Evolutionary conservation across 2,113 vertebrate genomes (phyloP).

Genomic region (Chlamydotis undulata): DNA sequence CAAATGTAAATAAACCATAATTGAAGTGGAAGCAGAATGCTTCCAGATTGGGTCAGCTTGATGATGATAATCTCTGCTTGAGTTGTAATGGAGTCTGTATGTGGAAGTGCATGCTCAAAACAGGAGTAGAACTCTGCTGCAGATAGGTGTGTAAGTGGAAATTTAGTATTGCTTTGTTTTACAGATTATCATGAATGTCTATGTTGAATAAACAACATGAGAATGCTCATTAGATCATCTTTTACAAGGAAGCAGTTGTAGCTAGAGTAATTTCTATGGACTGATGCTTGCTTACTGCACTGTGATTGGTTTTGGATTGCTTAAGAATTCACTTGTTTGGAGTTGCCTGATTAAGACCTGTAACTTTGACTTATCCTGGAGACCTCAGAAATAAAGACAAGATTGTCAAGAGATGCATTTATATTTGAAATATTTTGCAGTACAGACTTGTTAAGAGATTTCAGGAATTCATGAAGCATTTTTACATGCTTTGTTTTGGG

Average conservation of each 20-base stretch:
- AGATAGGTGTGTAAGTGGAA: neutral
- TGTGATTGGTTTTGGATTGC: accelerated
- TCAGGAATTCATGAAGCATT: neutral
- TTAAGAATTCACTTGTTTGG: neutral
- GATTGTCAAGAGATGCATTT: neutral
- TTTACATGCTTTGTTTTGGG: neutral
- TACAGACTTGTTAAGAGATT: neutral
- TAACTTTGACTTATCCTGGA: neutral
- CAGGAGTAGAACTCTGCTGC: neutral
- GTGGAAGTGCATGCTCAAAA: neutral
- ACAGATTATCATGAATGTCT: neutral
- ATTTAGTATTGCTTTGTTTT: neutral
- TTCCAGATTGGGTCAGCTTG: neutral
- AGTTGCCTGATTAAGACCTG: neutral
- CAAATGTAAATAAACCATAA: neutral
- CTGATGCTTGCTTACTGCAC: neutral
- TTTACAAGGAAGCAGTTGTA: neutral
- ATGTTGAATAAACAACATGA: neutral
- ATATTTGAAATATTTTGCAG: neutral
- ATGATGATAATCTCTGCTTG: neutral
- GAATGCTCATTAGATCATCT: neutral
- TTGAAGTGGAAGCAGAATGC: neutral
- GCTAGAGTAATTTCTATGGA: neutral
- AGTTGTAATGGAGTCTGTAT: neutral
- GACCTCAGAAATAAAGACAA: neutral